Evolutionary conservation across 1,140 invertebrate genomes (phyloP).

Genomic region (Druon quercuslanigerum): DNA sequence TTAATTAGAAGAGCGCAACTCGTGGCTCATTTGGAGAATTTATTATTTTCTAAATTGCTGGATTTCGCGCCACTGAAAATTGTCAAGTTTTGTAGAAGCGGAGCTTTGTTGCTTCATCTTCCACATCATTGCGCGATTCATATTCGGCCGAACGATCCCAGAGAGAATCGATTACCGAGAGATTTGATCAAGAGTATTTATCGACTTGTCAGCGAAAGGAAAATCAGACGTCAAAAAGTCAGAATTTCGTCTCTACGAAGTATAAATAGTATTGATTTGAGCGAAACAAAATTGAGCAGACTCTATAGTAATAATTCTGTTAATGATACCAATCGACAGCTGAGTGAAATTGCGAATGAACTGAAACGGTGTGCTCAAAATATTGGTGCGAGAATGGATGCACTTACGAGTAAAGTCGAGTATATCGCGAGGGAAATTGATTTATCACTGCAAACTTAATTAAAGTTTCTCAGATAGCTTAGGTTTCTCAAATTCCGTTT

Average conservation of each 20-base stretch:
- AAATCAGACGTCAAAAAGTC: conserved; percentile 75
- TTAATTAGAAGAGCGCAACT: conserved; percentile 87
- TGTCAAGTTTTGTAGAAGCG: conserved; percentile 80
- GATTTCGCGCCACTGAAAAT: conserved; percentile 81
- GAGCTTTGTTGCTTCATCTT: conserved; percentile 83
- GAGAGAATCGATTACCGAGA: conserved; percentile 85
- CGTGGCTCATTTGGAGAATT: conserved; percentile 86
- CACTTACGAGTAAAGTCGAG: conserved; percentile 58
- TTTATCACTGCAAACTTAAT: conserved; percentile 32
- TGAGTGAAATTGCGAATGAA: conserved; percentile 60
- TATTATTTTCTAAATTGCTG: conserved; percentile 86
- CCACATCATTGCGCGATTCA: conserved; percentile 83
- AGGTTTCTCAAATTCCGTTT: not conserved
- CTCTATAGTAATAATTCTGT: conserved; percentile 57
- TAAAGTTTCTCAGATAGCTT: conserved; percentile 1
- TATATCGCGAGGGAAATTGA: conserved; percentile 57
- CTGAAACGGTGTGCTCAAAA: conserved; percentile 63
- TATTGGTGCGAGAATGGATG: conserved; percentile 59
- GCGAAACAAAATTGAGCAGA: conserved; percentile 49
- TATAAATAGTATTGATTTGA: conserved; percentile 36
- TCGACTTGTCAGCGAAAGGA: conserved; percentile 82
- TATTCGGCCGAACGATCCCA: conserved; percentile 86
- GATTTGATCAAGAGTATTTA: conserved; percentile 84
- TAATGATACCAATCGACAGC: conserved; percentile 54
- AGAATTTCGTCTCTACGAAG: conserved; percentile 49